Base-by-base conservation (phyloP, 2,113 vertebrate species). In the Lichenostomus cassidix region DNA sequence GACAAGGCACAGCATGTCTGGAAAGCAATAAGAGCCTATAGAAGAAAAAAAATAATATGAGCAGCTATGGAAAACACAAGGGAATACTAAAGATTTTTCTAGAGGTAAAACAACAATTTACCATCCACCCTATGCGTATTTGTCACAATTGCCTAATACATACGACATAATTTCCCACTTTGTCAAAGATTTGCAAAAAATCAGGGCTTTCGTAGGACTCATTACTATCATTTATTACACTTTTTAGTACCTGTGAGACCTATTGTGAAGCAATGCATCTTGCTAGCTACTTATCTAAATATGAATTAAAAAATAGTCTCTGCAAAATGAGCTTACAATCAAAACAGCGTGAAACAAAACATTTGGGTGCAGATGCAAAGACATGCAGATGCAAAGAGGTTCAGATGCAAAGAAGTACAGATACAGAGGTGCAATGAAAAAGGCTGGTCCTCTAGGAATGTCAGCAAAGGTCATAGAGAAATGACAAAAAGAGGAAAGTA, bases 1-100 rank as follows among this genome's bases (percentile, higher is more conserved):
- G 93, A 88, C 82, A 86, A 96, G 89, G 68, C 86, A 92, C 89
- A 95, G 93, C 93, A 94, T 97, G 95, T 86, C 85, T 96, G 88
- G 85, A 95, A 93, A 96, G 92, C 88, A 94, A 11, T 92, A 93
- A 95, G 90, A 96, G 86, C 85, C 91, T 96, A 95, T 95, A 95
- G 93, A 95, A 96, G 92, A 94, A 95, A 95, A 94, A 94, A 89
- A 93, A 87, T 82, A 89, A 77, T 74, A 83, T 81, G 83, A 97
- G 92, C 93, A 95, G 88, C 91, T 91, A 92, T 74, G 73, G 65
- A 90, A 95, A 95, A 87, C 77, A 92, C 60, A 89, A 67, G 69
- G 89, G 58, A 85, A 47, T 83, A 81, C 11, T 69, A 44, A 49
- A 44, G 81, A 86, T 75, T 78, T 91, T 94, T 97, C 78, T 92